These are phyloP conservation scores for Aselliscus stoliczkanus DNA, from an alignment of 2,797 vertebrate genomes.

Conservation along the genomic window DNA sequence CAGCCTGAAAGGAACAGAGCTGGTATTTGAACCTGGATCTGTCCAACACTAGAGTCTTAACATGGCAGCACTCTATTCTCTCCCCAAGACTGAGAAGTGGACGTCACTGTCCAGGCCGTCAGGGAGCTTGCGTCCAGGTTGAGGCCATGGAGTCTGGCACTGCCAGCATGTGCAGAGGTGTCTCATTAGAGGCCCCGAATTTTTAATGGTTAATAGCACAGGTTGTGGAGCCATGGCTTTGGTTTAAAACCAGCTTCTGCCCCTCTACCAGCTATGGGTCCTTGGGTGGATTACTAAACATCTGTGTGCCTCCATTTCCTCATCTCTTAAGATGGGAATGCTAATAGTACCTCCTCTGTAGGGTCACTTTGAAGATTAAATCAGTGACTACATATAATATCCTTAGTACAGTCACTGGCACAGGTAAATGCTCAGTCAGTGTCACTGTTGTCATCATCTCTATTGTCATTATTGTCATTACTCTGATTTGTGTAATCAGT, in stretches of 20 bases:
- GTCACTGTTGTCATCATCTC: not conserved
- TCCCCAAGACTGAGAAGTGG: not conserved
- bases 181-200: accelerated
- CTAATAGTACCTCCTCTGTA: accelerated
- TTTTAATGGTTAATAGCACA: not conserved
- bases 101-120: accelerated
- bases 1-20: not conserved
- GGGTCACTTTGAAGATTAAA: not conserved
- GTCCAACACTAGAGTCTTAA: not conserved
- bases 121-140: not conserved
- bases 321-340: not conserved
- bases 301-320: not conserved
- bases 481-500: not conserved
- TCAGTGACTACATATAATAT: accelerated
- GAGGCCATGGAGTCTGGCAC: not conserved
- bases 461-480: accelerated
- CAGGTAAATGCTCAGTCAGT: not conserved
- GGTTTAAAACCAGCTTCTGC: not conserved
- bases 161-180: not conserved
- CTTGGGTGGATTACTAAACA: not conserved
- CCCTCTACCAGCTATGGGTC: not conserved
- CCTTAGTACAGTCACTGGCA: not conserved
- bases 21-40: not conserved
- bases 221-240: not conserved
- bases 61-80: not conserved